Percentiles rank a stretch among this genome's conserved stretches.
Conservation (phyloP, 2,113 vertebrate genomes). For the Psittacula cyanocephala region DNA sequence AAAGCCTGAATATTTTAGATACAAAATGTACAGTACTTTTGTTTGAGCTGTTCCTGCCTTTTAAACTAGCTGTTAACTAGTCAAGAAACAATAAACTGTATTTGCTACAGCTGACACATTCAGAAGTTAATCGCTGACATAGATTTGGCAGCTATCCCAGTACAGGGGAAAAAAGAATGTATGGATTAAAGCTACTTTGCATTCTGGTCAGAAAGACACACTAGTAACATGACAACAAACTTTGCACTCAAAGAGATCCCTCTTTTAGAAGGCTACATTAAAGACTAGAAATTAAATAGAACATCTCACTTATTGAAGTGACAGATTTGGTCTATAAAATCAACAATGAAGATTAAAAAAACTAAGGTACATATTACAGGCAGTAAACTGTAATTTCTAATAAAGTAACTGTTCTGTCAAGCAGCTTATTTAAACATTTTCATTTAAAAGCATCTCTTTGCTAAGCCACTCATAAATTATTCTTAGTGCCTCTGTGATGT, state of each 20-base stretch:
- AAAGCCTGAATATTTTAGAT: neutral
- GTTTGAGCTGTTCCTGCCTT: constrained; percentile 15
- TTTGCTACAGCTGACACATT: constrained; percentile 71
- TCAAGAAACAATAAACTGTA: constrained; percentile 38
- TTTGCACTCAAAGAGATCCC: constrained; percentile 69
- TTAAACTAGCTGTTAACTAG: constrained; percentile 51
- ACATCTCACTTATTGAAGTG: constrained; percentile 3
- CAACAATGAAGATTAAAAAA: neutral
- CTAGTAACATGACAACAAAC: constrained; percentile 73
- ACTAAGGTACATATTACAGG: neutral
- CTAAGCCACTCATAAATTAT: constrained; percentile 55
- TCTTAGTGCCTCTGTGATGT: neutral
- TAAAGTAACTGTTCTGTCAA: neutral
- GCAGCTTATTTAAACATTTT: neutral
- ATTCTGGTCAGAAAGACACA: constrained; percentile 73
- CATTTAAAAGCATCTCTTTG: constrained; percentile 8
- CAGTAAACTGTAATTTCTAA: neutral
- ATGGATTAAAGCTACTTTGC: constrained; percentile 77
- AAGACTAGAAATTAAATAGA: constrained; percentile 47
- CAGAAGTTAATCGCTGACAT: constrained; percentile 72
- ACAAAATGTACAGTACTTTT: neutral
- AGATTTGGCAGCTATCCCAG: constrained; percentile 67
- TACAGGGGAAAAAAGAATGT: constrained; percentile 74
- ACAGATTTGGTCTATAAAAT: neutral
- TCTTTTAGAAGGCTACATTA: constrained; percentile 53